Conservation (phyloP, 2,888 invertebrate genomes). For the Molanna angustata region DNA sequence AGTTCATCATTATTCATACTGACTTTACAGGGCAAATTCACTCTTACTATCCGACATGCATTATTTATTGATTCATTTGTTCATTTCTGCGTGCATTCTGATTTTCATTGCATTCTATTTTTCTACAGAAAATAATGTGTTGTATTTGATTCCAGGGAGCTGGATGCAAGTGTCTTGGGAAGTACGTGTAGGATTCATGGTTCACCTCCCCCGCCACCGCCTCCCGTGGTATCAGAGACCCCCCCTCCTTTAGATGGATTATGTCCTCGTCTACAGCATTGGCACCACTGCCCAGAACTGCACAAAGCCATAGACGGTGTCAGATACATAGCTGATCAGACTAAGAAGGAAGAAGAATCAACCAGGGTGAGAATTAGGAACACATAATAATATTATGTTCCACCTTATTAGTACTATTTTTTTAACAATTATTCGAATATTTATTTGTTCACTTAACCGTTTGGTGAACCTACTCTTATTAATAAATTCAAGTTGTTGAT, state of each 20-base stretch:
- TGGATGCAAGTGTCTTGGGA: conserved; percentile 55
- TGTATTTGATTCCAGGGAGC: conserved; percentile 43
- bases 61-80: no score
- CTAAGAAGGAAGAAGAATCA: conserved; percentile 87
- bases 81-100: background rate
- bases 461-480: no score
- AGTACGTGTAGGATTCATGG: conserved; percentile 59
- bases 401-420: no score
- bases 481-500: no score
- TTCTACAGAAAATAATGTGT: background rate
- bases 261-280: conserved; percentile 66
- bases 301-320: conserved; percentile 92
- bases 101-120: background rate
- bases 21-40: no score
- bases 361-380: conserved; percentile 83
- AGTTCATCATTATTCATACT: no score
- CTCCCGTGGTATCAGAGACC: conserved; percentile 44
- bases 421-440: no score
- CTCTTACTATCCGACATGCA: no score
- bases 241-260: conserved; percentile 59
- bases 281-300: conserved; percentile 89
- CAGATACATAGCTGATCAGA: conserved; percentile 89
- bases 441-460: no score
- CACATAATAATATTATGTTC: no score
- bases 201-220: conserved; percentile 51